These are phyloP conservation scores for Lagopus leucura DNA, from an alignment of 2,113 vertebrate genomes.

Conservation along the genomic window DNA sequence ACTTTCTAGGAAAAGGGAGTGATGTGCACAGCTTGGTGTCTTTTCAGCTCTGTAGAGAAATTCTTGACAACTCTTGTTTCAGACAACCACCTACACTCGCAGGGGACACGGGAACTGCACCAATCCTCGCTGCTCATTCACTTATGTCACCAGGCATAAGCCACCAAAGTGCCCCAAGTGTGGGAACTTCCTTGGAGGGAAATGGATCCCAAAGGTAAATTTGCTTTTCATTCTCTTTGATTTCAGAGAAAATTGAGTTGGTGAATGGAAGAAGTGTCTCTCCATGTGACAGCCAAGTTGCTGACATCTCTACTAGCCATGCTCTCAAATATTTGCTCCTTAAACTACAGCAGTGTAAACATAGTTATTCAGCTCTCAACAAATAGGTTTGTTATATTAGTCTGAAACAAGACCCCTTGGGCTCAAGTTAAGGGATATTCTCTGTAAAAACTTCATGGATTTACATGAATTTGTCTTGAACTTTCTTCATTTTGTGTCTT, in stretches of 20 bases:
- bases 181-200: slow-evolving; percentile 91
- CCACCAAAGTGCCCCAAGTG: slow-evolving; percentile 91
- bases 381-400: not conserved
- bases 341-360: not conserved
- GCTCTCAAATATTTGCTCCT: not conserved
- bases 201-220: slow-evolving; percentile 90
- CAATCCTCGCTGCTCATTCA: slow-evolving; percentile 91
- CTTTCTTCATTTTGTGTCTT: not conserved
- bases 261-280: not conserved
- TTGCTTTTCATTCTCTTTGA: not conserved
- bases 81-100: slow-evolving; percentile 94
- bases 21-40: not conserved
- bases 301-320: not conserved
- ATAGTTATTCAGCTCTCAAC: not conserved
- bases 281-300: not conserved
- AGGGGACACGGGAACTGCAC: slow-evolving; percentile 92
- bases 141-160: slow-evolving; percentile 96
- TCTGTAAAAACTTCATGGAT: not conserved
- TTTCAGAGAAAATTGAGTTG: not conserved
- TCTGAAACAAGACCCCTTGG: not conserved
- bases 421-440: not conserved
- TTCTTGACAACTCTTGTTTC: slow-evolving; percentile 16
- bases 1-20: not conserved
- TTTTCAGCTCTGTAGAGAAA: not conserved
- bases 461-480: not conserved